phyloP scores from a whole-genome alignment of 1,140 invertebrate species.

The Plectrocnemia conspersa region DNA sequence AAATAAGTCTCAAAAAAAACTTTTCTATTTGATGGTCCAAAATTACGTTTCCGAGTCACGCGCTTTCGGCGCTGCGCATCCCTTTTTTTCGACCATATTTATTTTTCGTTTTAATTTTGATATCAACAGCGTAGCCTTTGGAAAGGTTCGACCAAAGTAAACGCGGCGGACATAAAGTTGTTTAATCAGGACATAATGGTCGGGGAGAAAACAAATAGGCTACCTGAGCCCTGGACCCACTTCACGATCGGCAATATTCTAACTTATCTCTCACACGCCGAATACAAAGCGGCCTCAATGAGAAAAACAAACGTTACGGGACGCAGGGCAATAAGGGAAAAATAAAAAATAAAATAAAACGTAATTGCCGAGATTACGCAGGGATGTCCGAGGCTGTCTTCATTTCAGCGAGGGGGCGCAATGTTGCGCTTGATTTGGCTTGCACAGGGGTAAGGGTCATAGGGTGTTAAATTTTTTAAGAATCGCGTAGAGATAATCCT shows the following conservation, averaged over 20 bases:
- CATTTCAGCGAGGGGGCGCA: no score
- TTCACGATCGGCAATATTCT: slow-evolving; percentile 16
- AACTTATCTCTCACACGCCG: background rate
- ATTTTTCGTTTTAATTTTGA: slow-evolving; percentile 32
- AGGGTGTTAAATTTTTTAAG: no score
- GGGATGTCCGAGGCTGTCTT: no score
- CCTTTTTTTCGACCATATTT: slow-evolving; percentile 33
- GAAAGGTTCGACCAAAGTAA: slow-evolving; percentile 16
- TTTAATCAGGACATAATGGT: slow-evolving; percentile 35
- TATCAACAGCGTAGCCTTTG: slow-evolving; percentile 24
- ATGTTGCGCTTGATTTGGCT: no score
- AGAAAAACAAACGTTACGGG: no score
- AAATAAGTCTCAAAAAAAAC: no score
- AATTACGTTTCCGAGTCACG: slow-evolving; percentile 30
- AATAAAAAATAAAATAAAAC: no score
- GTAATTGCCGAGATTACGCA: no score
- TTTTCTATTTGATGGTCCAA: no score
- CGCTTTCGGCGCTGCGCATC: slow-evolving; percentile 12
- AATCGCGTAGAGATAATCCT: no score
- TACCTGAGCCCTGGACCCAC: background rate
- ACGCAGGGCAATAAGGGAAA: no score
- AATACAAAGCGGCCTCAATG: slow-evolving; percentile 15
- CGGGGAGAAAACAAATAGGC: slow-evolving; percentile 29
- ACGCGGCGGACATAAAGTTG: slow-evolving; percentile 29
- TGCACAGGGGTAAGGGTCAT: no score